Evolutionary conservation across 2,888 invertebrate species (phyloP), one percentile per base, ranked within the genome.

Genomic region (Leptura quadrifasciata): DNA sequence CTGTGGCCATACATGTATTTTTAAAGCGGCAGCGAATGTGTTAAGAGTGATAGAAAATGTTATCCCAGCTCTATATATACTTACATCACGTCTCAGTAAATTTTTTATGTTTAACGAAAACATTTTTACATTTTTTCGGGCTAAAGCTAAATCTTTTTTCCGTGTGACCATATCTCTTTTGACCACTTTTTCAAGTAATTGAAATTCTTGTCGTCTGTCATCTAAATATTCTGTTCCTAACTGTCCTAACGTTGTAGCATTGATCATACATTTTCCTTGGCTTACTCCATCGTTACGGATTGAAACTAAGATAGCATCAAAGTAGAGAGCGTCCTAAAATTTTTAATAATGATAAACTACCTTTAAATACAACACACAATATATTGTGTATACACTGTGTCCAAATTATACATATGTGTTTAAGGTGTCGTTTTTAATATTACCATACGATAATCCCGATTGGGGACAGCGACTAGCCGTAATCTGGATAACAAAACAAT

Each of bases 181-280:
- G 58, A 94, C 92, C 71, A 91, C 90, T 67, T 89, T 89, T 81
- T 93, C 92, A 77, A 94, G 85, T 67, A 90, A 90, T 81, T 90
- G 91, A 84, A 92, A 94, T 81, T 92, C 92, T 65, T 90, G 91
- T 77, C 92, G 91, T 69, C 93, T 89, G 79, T 94, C 93, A 70
- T 93, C 93, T 27, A 93, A 88, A 85, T 94, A 93, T 84, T 94
- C 94, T 81, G 92, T 91, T 0, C 93, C 93, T 0, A 93, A 87
- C 83, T 94, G 94, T 0, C 94, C 94, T 89, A 94, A 91, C 83
- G 92, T 91, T 0, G 93, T 93, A 0, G 93, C 92, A 21, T 91
- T 91, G 86, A 93, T 90, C 81, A 94, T 90, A 77, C 93, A 91
- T 82, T 91, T 91, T 58, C 92, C 92, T 87, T 94, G 94, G 10